Evolutionary conservation across 2,113 vertebrate species (phyloP), one percentile per base, ranked within the genome.

Genomic region (Aptenodytes forsteri): DNA sequence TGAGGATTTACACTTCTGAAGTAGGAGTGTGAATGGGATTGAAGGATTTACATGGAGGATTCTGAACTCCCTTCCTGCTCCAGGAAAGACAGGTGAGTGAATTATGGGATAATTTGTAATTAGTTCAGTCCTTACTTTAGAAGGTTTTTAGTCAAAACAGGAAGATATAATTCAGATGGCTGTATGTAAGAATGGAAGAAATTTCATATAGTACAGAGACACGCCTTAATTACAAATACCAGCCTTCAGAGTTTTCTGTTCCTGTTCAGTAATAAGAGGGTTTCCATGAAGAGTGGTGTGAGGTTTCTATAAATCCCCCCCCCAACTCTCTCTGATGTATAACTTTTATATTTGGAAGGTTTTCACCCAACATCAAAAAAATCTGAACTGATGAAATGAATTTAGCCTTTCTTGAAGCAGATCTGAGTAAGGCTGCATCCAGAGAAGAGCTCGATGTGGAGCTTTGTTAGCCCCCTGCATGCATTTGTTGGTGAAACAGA

Each of bases 101-200:
- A 94, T 96, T 93, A 91, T 87, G 81, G 89, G 58, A 49, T 90
- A 76, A 95, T 95, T 93, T 87, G 90, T 95, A 97, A 94, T 79
- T 79, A 79, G 72, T 10, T 26, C 66, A 61, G 52, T 84, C 78
- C 58, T 93, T 95, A 66, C 42, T 65, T 96, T 76, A 89, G 44
- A 91, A 97, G 67, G 71, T 66, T 58, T 81, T 75, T 71, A 92
- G 66, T 96, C 82, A 97, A 98, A 98, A 95, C 85, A 96, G 87
- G 80, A 97, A 97, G 92, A 90, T 94, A 42, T 32, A 90, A 86
- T 64, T 93, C 76, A 66, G 76, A 87, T 75, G 62, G 18, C 83
- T 97, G 87, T 93, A 71, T 46, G 16, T 42, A 77, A 86, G 82
- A 92, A 76, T 38, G 29, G 67, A 94, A 80, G 26, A 83, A 76